These are phyloP conservation scores for Paraescarpia echinospica DNA, from an alignment of 1,140 invertebrate species.

Conservation along the genomic window DNA sequence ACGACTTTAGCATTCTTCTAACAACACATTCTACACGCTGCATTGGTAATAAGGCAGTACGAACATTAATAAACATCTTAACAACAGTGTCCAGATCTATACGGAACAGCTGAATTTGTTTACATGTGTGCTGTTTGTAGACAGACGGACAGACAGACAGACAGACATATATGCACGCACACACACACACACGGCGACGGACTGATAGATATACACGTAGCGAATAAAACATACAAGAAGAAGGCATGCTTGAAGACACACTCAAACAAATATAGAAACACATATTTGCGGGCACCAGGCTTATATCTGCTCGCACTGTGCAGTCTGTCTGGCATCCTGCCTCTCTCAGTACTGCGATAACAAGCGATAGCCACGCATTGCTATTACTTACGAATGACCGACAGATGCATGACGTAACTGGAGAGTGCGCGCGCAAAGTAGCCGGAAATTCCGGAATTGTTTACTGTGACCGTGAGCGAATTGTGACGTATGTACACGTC, in stretches of 20 bases:
- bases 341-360: neutral
- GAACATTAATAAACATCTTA: too few species aligned
- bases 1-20: too few species aligned
- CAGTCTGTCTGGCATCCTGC: neutral
- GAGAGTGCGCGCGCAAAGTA: slow-evolving; percentile 13
- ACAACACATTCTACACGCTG: too few species aligned
- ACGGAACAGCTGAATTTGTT: too few species aligned
- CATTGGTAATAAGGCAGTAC: too few species aligned
- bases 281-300: neutral
- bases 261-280: neutral
- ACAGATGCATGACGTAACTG: slow-evolving; percentile 21
- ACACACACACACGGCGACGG: too few species aligned
- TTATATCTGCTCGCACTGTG: neutral
- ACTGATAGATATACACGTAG: neutral
- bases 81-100: too few species aligned
- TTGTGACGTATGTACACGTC: neutral
- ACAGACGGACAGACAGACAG: too few species aligned
- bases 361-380: neutral
- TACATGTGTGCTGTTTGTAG: too few species aligned
- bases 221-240: neutral
- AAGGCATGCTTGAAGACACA: neutral
- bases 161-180: too few species aligned
- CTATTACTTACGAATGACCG: slow-evolving; percentile 35
- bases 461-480: neutral
- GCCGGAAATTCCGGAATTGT: neutral